Base-by-base conservation (phyloP, 2,797 vertebrate species). In the Urophycis tenuis region DNA sequence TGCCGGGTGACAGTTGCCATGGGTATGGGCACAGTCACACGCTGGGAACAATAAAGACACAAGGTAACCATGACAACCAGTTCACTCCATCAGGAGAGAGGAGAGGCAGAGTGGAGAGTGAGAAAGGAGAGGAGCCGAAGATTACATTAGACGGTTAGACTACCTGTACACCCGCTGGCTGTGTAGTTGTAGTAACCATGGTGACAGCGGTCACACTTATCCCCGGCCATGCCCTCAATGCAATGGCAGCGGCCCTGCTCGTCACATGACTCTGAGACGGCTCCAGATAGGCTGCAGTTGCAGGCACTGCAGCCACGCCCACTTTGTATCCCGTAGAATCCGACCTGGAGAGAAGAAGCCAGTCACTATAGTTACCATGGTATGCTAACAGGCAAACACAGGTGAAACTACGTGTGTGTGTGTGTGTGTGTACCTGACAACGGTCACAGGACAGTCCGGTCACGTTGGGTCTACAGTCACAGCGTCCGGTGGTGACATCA, bases 11-110 rank as follows among this genome's bases (percentile, higher is more conserved):
- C 97, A 99, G 85, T 94, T 95, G 19, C 96, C 94, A 34, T 93
- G 93, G 15, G 96, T 99, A 88, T 95, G 92, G 33, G 88, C 83
- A 76, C 97, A 99, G 85, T 91, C 87, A 81, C 97, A 99, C 85
- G 91, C 97, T 99, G 86, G 34, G 81, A 72, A 81, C 10, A 6
- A 69, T 69, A 29, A 31, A 31, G 3, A 69, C 4, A 69, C 14
- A 11, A 12, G 25, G 64, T 69, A 15, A 69, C 49, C 49, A 53
- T 53, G 49, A n/a, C 19, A 6, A 53, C 49, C 49, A 53, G 49
- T 53, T 22, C 49, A 53, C 49, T 19, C 49, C 49, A n/a, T 53
- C 49, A 53, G 49, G 41, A 2, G 39, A 41, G 39, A 14, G 10
- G 10, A 41, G 8, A 41, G 39, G 10, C 0, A 14, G 36, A 39